These are phyloP conservation scores for Malurus splendens DNA, from an alignment of 2,797 vertebrate species.

Conservation along the genomic window DNA sequence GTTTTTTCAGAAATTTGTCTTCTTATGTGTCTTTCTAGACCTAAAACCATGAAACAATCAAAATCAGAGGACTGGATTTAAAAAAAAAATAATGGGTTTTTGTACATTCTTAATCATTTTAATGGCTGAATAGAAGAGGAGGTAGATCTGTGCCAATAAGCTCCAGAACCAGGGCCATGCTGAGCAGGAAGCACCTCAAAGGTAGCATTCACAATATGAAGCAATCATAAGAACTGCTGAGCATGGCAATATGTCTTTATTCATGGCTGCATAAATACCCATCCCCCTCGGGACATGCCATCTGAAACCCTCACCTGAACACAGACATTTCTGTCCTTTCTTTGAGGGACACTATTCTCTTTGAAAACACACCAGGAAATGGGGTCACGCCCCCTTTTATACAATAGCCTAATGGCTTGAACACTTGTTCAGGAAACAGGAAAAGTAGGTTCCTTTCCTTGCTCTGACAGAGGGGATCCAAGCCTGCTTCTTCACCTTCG, in stretches of 20 bases:
- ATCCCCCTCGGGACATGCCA: constrained; percentile 15
- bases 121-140: background rate
- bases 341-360: constrained; percentile 44
- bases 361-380: constrained; percentile 34
- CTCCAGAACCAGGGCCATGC: background rate
- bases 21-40: background rate
- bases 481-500: background rate
- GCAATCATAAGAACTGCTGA: constrained; percentile 9
- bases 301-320: constrained; percentile 49
- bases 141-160: background rate
- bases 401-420: constrained; percentile 61
- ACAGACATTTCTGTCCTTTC: constrained; percentile 38
- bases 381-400: constrained; percentile 26
- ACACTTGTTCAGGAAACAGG: constrained; percentile 64
- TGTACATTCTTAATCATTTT: background rate
- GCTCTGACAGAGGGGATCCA: constrained; percentile 5
- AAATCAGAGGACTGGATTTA: background rate
- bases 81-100: background rate
- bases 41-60: background rate
- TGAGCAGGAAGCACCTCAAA: constrained; percentile 31
- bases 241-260: background rate
- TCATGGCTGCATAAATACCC: background rate
- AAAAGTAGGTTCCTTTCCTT: constrained; percentile 50
- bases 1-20: background rate
- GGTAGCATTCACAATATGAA: background rate